Evolutionary conservation across 2,797 vertebrate genomes (phyloP), one percentile per base, ranked within the genome.

Genomic region (Okamejei kenojei): DNA sequence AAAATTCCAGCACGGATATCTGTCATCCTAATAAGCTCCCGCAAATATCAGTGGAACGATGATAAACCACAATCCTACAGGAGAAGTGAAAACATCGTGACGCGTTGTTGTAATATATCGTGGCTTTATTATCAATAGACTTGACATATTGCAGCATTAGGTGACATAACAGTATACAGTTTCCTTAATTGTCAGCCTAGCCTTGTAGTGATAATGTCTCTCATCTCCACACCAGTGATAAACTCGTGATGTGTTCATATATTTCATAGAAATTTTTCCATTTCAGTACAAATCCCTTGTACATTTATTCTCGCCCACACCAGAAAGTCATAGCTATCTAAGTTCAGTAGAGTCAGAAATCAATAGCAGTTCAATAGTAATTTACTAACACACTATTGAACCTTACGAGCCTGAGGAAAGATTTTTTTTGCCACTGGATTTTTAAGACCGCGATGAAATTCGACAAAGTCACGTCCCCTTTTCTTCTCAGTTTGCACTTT

Each of bases 281-380:
- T 92, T 73, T 91, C 68, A 26, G 35, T 54, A 68, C 90, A 74
- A 92, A 29, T 38, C 90, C 76, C 68, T 76, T 13, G 71, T 74
- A 92, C 90, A 92, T 92, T 92, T 58, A 76, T 76, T 92, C 26
- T 92, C 90, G 29, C 90, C 90, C 76, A 76, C 38, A 71, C 90
- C 71, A 74, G 90, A 38, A 26, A 74, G 90, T 92, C 90, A 76
- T 8, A 23, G 71, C 26, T 71, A 92, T 92, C 90, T 92, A 76
- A 92, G 38, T 92, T 92, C 90, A 92, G 71, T 29, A 74, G 76
- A 74, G 90, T 92, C 90, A 29, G 45, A 92, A 92, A 92, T 92
- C 90, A 58, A 76, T 92, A 76, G 0, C 19, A 76, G 90, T 92
- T 92, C 90, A 74, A 92, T 92, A 92, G 90, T 92, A 92, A 92